Conservation (phyloP, 2,888 invertebrate species). For the Oxycera nigricornis region DNA sequence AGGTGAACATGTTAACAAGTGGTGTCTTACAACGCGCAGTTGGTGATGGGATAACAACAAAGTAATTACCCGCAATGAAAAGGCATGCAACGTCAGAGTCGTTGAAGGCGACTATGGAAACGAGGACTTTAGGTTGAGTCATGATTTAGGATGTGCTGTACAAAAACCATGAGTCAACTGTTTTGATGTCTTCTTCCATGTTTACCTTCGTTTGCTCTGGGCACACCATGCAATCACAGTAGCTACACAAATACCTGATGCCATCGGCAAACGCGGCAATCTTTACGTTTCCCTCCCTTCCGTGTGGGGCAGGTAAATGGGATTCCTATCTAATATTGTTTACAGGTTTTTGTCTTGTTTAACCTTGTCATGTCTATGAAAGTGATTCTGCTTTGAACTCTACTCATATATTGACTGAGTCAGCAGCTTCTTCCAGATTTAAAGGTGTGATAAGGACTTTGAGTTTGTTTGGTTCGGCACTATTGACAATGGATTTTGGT, state of each 20-base stretch:
- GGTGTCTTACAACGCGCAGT: too few relatives aligned
- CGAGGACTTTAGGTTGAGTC: slow-evolving; percentile 20
- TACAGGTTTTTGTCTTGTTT: slow-evolving; percentile 22
- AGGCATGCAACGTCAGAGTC: too few relatives aligned
- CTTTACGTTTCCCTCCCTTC: not conserved
- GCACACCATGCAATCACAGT: not conserved
- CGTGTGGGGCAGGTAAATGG: not conserved
- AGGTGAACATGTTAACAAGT: too few relatives aligned
- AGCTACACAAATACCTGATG: not conserved
- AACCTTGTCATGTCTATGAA: slow-evolving; percentile 3
- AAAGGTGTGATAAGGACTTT: slow-evolving; percentile 27
- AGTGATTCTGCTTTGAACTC: not conserved
- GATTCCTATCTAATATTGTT: slow-evolving; percentile 14
- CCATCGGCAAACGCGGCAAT: not conserved
- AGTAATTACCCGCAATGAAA: too few relatives aligned
- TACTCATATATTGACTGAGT: slow-evolving; percentile 5
- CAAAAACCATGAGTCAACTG: slow-evolving; percentile 22
- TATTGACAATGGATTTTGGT: slow-evolving; percentile 22
- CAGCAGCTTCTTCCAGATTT: slow-evolving; percentile 19
- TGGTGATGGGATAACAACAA: too few relatives aligned
- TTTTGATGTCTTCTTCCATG: not conserved
- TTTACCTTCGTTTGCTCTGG: not conserved
- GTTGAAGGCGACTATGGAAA: too few relatives aligned
- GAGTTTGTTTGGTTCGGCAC: not conserved
- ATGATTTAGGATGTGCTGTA: slow-evolving; percentile 5